phyloP scores from a whole-genome alignment of 1,140 invertebrate species.

The Gryllus bimaculatus region DNA sequence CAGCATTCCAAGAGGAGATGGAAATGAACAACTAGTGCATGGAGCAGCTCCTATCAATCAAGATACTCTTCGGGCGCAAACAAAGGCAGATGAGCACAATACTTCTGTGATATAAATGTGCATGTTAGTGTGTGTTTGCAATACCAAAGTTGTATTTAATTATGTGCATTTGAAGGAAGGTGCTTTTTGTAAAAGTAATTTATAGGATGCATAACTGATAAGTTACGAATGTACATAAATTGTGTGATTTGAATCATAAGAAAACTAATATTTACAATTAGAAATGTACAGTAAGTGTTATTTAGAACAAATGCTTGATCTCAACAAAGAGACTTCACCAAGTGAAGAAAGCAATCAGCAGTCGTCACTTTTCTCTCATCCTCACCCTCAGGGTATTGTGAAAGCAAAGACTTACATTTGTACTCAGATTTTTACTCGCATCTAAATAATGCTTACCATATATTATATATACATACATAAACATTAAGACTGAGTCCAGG shows the following conservation, averaged over 20 bases:
- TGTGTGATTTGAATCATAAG: not conserved
- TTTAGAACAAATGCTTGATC: not conserved
- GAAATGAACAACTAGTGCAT: not conserved
- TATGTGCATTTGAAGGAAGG: not conserved
- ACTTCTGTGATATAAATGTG: conserved; percentile 10
- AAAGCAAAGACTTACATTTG: not conserved
- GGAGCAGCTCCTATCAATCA: conserved; percentile 10
- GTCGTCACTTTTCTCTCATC: no score
- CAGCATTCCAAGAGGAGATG: no score
- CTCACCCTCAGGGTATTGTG: not conserved
- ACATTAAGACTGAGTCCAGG: not conserved
- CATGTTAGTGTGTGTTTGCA: not conserved
- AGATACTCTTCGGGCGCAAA: not conserved
- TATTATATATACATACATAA: not conserved
- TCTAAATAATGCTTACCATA: not conserved
- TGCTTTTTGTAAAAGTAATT: not conserved
- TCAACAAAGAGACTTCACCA: not conserved
- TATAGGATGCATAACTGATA: not conserved
- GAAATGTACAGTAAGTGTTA: not conserved
- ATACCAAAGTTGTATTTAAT: not conserved
- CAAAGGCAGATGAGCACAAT: conserved; percentile 7
- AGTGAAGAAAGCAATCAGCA: not conserved
- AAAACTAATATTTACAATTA: not conserved
- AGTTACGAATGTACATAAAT: not conserved
- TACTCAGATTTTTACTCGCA: not conserved